These are phyloP conservation scores for Aurelia sp. DNA, from an alignment of 30 jellyfish, hydroid and myxozoan genomes.

Conservation along the genomic window DNA sequence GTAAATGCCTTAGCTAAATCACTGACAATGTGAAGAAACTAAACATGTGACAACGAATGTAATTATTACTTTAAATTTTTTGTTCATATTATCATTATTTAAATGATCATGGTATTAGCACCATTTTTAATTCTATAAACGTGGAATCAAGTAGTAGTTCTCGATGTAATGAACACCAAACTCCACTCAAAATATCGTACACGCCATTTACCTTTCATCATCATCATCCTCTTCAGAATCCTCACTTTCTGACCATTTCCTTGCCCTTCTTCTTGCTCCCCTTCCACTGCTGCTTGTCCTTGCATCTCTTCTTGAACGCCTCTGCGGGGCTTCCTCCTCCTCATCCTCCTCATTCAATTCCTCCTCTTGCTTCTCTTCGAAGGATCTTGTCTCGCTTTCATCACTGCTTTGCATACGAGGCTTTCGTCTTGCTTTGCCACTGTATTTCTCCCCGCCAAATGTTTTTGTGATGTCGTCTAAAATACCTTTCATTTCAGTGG, in stretches of 20 bases:
- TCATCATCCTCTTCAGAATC: constrained; percentile 42
- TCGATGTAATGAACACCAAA: constrained; percentile 30
- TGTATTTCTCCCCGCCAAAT: constrained; percentile 54
- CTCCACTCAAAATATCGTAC: constrained; percentile 65
- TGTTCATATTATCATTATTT: background rate
- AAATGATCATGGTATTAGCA: background rate
- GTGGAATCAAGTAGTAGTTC: constrained; percentile 1
- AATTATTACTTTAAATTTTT: background rate
- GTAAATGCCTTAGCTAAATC: too few relatives aligned
- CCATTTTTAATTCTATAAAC: background rate
- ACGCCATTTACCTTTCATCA: constrained; percentile 83
- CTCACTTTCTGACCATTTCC: constrained; percentile 73
- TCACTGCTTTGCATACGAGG: constrained; percentile 67
- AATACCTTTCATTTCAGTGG: constrained; percentile 73
- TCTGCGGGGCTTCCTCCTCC: constrained; percentile 68
- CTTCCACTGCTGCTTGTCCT: constrained; percentile 38
- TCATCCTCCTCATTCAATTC: constrained; percentile 53
- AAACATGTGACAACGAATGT: too few relatives aligned
- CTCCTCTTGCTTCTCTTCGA: constrained; percentile 32
- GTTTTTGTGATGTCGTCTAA: constrained; percentile 65
- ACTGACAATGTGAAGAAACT: too few relatives aligned
- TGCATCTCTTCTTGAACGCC: constrained; percentile 51
- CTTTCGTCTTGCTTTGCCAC: constrained; percentile 62
- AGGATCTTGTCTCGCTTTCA: constrained; percentile 40
- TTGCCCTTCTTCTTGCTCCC: constrained; percentile 50